A percentile compares a stretch with the other conserved stretches of the same genome.
Conservation (phyloP, 2,113 vertebrate genomes). For the Pongo abelii region DNA sequence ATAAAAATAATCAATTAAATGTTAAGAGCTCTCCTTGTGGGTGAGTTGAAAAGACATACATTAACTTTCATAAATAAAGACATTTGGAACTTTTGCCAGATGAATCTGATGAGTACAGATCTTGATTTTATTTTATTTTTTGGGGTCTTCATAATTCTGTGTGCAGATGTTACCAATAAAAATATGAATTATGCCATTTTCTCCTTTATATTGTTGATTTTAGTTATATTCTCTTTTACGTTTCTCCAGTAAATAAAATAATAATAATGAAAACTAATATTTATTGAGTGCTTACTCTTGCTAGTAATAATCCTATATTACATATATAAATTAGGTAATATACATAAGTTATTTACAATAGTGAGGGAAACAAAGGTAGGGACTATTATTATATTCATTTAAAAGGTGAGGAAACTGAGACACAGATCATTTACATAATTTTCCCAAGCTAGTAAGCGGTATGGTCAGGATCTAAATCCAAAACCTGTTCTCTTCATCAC, state of each 20-base stretch:
- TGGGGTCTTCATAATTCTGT: neutral
- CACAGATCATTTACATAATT: neutral
- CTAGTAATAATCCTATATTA: neutral
- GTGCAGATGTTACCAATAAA: neutral
- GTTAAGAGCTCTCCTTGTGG: constrained; percentile 17
- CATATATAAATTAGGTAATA: neutral
- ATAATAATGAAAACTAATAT: constrained; percentile 37
- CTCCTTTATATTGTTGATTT: neutral
- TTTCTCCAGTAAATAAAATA: constrained; percentile 4
- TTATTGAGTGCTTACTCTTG: neutral
- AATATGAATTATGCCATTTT: neutral
- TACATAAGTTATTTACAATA: neutral
- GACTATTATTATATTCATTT: neutral
- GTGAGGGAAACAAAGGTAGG: neutral
- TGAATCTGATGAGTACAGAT: neutral
- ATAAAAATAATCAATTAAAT: neutral
- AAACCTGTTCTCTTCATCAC: neutral
- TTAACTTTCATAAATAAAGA: constrained; percentile 3
- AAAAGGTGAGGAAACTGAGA: neutral
- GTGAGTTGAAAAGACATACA: neutral
- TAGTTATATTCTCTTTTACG: neutral
- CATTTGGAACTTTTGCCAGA: neutral
- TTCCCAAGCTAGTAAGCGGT: neutral
- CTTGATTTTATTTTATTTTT: constrained; percentile 43
- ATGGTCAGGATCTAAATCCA: neutral